A percentile compares a stretch with the other conserved stretches of the same genome.
Conservation (phyloP, 2,888 invertebrate genomes). For the Platypus cylindrus region DNA sequence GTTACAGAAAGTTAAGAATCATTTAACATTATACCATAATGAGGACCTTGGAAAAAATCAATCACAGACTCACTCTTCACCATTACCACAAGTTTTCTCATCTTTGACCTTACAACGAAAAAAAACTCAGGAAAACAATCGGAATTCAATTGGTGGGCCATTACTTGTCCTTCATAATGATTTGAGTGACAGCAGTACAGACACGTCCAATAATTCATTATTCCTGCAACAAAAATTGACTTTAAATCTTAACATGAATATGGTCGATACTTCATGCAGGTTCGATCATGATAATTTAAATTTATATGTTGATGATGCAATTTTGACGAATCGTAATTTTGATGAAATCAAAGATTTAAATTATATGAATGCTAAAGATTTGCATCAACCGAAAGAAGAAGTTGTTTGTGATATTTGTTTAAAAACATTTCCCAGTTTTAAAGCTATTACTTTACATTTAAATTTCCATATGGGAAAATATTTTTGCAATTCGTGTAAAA, state of each 20-base stretch:
- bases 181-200: slow-evolving; percentile 27
- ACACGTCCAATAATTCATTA: slow-evolving; percentile 25
- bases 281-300: slow-evolving; percentile 25
- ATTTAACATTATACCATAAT: slow-evolving; percentile 13
- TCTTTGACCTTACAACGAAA: too few species aligned
- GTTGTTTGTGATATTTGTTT: slow-evolving; percentile 31
- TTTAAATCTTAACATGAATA: slow-evolving; percentile 20
- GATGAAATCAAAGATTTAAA: slow-evolving; percentile 25
- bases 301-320: slow-evolving; percentile 24
- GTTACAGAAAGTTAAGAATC: slow-evolving; percentile 21
- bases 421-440: slow-evolving; percentile 24
- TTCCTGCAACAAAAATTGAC: slow-evolving; percentile 22
- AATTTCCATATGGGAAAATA: slow-evolving; percentile 39
- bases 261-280: too few species aligned
- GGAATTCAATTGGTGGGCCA: slow-evolving; percentile 30
- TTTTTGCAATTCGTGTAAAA: slow-evolving; percentile 34
- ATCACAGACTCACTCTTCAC: too few species aligned
- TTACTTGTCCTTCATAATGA: slow-evolving; percentile 26
- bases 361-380: slow-evolving; percentile 29
- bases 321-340: slow-evolving; percentile 24
- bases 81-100: too few species aligned
- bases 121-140: too few species aligned
- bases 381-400: slow-evolving; percentile 18
- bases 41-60: too few species aligned
- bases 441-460: slow-evolving; percentile 33